Evolutionary conservation across 2,888 invertebrate species (phyloP).

Genomic region (Dicyrtoma fusca): DNA sequence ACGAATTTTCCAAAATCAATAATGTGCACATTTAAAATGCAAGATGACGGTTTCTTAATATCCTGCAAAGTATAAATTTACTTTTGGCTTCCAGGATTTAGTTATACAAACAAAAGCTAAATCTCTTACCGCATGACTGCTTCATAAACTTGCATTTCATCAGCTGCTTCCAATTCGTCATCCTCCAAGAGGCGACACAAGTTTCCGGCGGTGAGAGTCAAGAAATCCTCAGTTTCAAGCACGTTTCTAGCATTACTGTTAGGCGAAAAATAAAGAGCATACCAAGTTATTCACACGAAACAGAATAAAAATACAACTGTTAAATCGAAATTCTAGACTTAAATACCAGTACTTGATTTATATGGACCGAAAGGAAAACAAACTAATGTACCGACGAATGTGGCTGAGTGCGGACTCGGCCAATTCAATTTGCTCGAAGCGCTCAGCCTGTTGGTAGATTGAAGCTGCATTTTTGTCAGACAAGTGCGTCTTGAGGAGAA

Average conservation of each 20-base stretch:
- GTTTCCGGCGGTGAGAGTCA: slow-evolving; percentile 6
- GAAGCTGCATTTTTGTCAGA: slow-evolving; percentile 36
- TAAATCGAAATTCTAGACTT: neutral
- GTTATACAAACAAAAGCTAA: too few relatives aligned
- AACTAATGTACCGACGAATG: slow-evolving; percentile 34
- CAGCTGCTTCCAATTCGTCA: slow-evolving; percentile 32
- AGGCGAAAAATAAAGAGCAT: neutral
- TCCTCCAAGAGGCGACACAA: slow-evolving; percentile 28
- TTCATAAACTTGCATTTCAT: slow-evolving; percentile 37
- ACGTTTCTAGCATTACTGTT: slow-evolving; percentile 31
- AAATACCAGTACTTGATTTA: neutral
- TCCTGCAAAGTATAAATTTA: too few relatives aligned
- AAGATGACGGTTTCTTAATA: too few relatives aligned
- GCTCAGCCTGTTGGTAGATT: slow-evolving; percentile 33
- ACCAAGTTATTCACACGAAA: neutral
- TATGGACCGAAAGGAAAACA: too few relatives aligned
- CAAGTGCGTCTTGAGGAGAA: slow-evolving; percentile 35
- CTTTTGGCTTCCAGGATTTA: too few relatives aligned
- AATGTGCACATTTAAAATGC: too few relatives aligned
- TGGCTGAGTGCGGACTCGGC: slow-evolving; percentile 32
- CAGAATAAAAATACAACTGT: neutral
- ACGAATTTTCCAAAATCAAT: neutral
- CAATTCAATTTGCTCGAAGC: slow-evolving; percentile 33
- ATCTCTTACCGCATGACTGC: slow-evolving; percentile 17
- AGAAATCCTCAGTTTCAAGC: slow-evolving; percentile 31